Conservation (phyloP, 1,140 invertebrate species). For the Tenebrio molitor region DNA sequence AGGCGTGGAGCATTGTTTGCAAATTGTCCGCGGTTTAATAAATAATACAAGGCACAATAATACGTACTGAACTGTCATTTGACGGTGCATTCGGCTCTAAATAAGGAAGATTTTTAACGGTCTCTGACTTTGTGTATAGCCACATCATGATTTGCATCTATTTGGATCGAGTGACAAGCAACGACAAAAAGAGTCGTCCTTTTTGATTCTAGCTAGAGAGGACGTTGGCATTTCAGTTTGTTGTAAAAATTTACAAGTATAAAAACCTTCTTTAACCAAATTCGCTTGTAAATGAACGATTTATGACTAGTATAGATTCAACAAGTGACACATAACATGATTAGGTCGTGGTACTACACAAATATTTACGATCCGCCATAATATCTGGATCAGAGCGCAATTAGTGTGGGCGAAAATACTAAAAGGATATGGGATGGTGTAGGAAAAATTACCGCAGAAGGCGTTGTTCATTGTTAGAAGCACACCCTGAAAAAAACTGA, state of each 20-base stretch:
- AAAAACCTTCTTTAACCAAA: slow-evolving; percentile 12
- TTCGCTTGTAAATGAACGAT: not conserved
- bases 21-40: slow-evolving; percentile 27
- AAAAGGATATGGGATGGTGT: too few relatives aligned
- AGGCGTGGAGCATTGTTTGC: slow-evolving; percentile 32
- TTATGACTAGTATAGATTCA: slow-evolving; percentile 5
- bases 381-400: slow-evolving; percentile 12
- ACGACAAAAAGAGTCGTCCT: not conserved
- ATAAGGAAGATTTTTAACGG: slow-evolving; percentile 27
- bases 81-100: slow-evolving; percentile 11
- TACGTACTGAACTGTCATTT: slow-evolving; percentile 21
- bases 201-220: not conserved
- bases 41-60: slow-evolving; percentile 21
- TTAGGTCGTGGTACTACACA: not conserved
- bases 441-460: too few relatives aligned
- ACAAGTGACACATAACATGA: slow-evolving; percentile 11
- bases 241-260: not conserved
- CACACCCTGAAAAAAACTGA: not conserved
- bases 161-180: not conserved
- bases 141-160: too few relatives aligned
- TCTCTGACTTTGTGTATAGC: slow-evolving; percentile 14
- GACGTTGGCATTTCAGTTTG: slow-evolving; percentile 12
- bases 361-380: slow-evolving; percentile 10
- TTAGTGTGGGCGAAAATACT: not conserved
- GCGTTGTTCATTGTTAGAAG: too few relatives aligned